phyloP scores from a whole-genome alignment of 2,113 vertebrate genomes.

The Gambusia affinis region DNA sequence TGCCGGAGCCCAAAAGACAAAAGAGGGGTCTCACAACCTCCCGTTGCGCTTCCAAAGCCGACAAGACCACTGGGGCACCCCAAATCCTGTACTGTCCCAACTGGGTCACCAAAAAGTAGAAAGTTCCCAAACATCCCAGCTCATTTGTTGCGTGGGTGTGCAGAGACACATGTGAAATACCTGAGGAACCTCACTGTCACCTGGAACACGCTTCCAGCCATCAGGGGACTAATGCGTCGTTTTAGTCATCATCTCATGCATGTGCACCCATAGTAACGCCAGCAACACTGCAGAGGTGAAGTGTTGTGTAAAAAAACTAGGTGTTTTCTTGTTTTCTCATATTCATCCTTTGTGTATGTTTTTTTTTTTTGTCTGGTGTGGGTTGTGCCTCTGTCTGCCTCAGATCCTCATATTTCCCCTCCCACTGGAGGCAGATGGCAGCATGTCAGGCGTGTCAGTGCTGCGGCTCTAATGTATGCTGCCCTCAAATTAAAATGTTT shows the following conservation, averaged over 20 bases:
- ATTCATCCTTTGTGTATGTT: constrained; percentile 30
- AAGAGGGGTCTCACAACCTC: constrained; percentile 67
- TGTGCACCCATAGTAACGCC: constrained; percentile 29
- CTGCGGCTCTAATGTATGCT: constrained; percentile 74
- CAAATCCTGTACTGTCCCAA: constrained; percentile 59
- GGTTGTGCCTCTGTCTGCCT: constrained; percentile 64
- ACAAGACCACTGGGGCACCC: constrained; percentile 46
- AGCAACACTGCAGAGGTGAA: constrained; percentile 39
- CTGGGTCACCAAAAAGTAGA: constrained; percentile 55
- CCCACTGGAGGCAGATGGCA: constrained; percentile 75
- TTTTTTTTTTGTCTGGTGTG: constrained; percentile 47
- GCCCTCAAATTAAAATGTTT: constrained; percentile 77
- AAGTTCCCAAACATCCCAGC: constrained; percentile 4
- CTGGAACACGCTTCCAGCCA: too few species aligned
- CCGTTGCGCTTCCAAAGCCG: constrained; percentile 50
- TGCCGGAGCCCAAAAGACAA: constrained; percentile 74
- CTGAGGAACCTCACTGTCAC: constrained; percentile 15
- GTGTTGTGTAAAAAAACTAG: constrained; percentile 17
- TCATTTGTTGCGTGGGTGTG: background rate
- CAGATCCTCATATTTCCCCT: constrained; percentile 65
- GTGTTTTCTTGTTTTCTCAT: constrained; percentile 30
- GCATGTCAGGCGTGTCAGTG: constrained; percentile 72
- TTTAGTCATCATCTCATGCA: constrained; percentile 57
- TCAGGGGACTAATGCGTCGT: constrained; percentile 29
- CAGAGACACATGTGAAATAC: constrained; percentile 4